Conservation (phyloP, 1,140 invertebrate genomes). For the Lerema accius region DNA sequence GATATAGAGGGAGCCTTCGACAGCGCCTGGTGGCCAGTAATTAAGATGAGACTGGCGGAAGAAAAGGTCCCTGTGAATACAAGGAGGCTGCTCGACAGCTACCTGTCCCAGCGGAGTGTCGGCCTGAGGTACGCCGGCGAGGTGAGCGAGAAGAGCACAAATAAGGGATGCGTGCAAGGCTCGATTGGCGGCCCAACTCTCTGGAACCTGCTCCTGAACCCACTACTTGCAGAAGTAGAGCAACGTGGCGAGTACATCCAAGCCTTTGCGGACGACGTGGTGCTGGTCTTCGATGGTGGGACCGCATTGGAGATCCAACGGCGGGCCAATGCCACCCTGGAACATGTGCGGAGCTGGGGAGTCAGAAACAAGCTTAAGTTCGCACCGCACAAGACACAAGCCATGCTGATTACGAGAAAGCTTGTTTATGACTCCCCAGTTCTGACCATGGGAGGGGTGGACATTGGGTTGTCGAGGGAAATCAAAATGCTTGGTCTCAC, state of each 20-base stretch:
- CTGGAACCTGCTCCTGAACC: neutral
- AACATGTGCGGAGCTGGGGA: neutral
- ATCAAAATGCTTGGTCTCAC: neutral
- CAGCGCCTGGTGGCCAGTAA: no score
- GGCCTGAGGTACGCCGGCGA: neutral
- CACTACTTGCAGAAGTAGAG: neutral
- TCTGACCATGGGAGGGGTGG: neutral
- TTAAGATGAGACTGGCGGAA: no score
- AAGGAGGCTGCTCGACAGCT: neutral
- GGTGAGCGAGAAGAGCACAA: neutral
- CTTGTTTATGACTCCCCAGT: neutral
- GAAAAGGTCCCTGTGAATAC: neutral
- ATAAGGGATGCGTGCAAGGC: conserved; percentile 7
- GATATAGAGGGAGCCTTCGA: no score
- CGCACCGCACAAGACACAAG: neutral
- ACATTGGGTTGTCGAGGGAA: neutral
- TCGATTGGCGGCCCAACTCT: neutral
- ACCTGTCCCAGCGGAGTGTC: neutral
- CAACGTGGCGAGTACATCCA: neutral
- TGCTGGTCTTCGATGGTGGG: neutral
- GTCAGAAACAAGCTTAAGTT: neutral
- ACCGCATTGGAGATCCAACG: neutral
- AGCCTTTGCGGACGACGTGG: neutral
- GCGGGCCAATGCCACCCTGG: neutral
- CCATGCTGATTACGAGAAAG: neutral